These are phyloP conservation scores for Paraescarpia echinospica DNA, from an alignment of 1,140 invertebrate genomes.

Conservation along the genomic window DNA sequence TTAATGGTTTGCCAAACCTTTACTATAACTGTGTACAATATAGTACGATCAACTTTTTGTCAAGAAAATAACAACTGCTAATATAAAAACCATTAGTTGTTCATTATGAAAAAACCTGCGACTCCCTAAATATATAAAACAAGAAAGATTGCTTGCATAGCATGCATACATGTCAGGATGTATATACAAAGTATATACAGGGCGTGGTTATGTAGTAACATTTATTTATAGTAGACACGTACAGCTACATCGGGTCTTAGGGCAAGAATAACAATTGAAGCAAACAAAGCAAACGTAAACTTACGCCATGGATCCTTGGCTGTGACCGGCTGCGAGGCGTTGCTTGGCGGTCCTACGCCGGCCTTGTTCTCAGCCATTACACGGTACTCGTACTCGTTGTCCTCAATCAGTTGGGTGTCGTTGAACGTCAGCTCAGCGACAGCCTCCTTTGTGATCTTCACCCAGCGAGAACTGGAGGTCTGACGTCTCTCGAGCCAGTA, in stretches of 20 bases:
- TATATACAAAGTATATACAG: not conserved
- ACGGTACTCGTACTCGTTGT: constrained; percentile 96
- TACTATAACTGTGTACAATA: no score
- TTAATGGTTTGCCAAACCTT: no score
- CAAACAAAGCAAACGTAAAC: constrained; percentile 30
- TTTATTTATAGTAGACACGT: not conserved
- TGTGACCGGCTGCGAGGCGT: constrained; percentile 81
- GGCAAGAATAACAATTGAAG: not conserved
- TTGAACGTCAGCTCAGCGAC: constrained; percentile 68
- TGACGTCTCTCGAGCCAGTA: constrained; percentile 87
- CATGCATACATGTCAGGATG: no score
- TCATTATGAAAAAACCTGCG: no score
- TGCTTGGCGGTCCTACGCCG: constrained; percentile 91
- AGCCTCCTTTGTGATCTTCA: constrained; percentile 67
- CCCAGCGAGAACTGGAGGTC: constrained; percentile 68
- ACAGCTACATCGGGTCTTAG: not conserved
- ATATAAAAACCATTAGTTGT: no score
- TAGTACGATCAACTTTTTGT: no score
- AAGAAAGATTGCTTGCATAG: no score
- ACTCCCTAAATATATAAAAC: no score
- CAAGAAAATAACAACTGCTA: no score
- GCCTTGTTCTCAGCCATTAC: constrained; percentile 95
- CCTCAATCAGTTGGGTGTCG: constrained; percentile 86
- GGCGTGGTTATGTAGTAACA: not conserved
- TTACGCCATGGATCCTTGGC: constrained; percentile 91